Evolutionary conservation across 2,888 invertebrate genomes (phyloP).

Genomic region (Eledona agricola): DNA sequence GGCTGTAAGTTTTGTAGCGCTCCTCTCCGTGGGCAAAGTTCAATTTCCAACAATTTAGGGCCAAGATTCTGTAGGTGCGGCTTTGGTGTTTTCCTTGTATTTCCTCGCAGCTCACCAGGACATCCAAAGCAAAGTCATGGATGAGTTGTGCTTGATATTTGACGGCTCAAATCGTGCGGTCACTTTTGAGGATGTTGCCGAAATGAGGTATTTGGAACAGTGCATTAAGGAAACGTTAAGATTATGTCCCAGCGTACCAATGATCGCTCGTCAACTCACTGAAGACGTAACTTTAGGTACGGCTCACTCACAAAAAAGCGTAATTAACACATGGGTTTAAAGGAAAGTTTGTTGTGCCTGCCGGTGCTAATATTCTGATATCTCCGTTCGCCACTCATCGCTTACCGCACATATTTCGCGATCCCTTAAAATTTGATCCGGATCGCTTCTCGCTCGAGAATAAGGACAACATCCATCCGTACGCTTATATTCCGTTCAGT

Average conservation of each 20-base stretch:
- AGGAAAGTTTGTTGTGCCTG: slow-evolving; percentile 64
- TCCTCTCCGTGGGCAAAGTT: neutral
- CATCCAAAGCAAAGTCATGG: slow-evolving; percentile 63
- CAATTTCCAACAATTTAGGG: slow-evolving; percentile 58
- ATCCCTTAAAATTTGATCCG: slow-evolving; percentile 68
- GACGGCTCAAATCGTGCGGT: slow-evolving; percentile 60
- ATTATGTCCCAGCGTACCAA: slow-evolving; percentile 73
- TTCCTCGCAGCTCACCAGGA: slow-evolving; percentile 66
- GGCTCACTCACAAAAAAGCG: slow-evolving; percentile 40
- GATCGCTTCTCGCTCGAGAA: slow-evolving; percentile 67
- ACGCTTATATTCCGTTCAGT: slow-evolving; percentile 69
- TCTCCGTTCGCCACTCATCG: slow-evolving; percentile 68
- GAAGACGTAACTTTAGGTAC: slow-evolving; percentile 69
- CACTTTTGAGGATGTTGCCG: slow-evolving; percentile 68
- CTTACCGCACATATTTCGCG: slow-evolving; percentile 65
- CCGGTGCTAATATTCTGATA: slow-evolving; percentile 66
- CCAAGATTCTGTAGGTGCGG: slow-evolving; percentile 70
- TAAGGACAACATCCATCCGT: slow-evolving; percentile 65
- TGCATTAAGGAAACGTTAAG: slow-evolving; percentile 75
- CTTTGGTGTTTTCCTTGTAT: slow-evolving; percentile 67
- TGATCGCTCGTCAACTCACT: slow-evolving; percentile 68
- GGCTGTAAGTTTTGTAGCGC: slow-evolving; percentile 60
- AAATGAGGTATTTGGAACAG: slow-evolving; percentile 74
- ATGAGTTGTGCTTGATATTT: slow-evolving; percentile 65
- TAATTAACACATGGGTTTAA: slow-evolving; percentile 33